Evolutionary conservation across 1,140 invertebrate species (phyloP), one percentile per base, ranked within the genome.

Genomic region (Panagrolaimus sp.): DNA sequence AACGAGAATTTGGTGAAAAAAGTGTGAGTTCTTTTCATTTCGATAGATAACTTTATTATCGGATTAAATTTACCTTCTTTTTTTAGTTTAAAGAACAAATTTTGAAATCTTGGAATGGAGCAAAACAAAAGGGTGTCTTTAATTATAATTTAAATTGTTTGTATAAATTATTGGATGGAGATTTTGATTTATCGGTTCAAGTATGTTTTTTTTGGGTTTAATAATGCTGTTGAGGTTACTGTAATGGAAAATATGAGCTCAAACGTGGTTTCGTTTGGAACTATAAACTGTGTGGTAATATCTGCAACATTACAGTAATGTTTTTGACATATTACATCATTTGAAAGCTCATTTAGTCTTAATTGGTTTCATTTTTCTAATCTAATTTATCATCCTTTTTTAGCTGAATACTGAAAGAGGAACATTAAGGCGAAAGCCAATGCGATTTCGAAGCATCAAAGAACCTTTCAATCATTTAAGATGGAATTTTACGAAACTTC

Each of bases 111-210:
- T 81, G 79, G 79, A 69, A 81, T 21, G 68, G 63, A 4, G 71
- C 81, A 8, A 73, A 78, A 55, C 66, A 81, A 38, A 44, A 67
- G 43, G 74, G 76, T 24, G 81, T 75, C 12, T 74, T 81, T 71
- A 81, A 81, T 55, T 81, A 81, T 64, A 58, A 69, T 43, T 69
- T 83, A 12, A 81, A 83, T 48, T 80, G 79, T 68, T 71, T 83
- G 75, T 81, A 81, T 67, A 81, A 80, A 58, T 72, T 71, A 62
- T 65, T 81, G 8, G 80, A 83, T 45, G 79, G 79, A 46, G 69
- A 79, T 28, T 81, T 75, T 68, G 71, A 81, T 48, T 46, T 81
- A 10, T 83, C 79, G 1, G 72, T 83, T 7, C 81, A 83, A 69
- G 79, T 81, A 44, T 15, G 46, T 46, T 14, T n/a, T n/a, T 24